Conservation (phyloP, 2,113 vertebrate genomes). For the Lipotes vexillifer region DNA sequence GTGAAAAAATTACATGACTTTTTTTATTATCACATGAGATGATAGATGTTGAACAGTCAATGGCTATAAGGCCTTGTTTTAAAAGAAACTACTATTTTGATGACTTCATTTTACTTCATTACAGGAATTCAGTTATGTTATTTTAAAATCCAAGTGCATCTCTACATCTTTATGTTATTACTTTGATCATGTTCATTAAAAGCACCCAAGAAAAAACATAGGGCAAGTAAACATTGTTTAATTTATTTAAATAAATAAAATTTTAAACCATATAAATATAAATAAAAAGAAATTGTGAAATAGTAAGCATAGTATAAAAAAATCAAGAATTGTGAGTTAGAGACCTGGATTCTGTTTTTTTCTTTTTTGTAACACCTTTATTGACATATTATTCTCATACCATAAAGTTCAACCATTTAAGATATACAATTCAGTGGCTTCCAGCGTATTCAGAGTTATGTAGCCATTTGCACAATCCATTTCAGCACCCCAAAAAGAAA, state of each 20-base stretch:
- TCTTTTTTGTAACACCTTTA: background rate
- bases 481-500: background rate
- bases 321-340: background rate
- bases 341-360: background rate
- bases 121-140: background rate
- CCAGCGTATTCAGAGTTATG: background rate
- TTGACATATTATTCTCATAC: background rate
- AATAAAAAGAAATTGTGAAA: background rate
- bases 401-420: background rate
- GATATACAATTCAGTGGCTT: background rate
- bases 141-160: background rate
- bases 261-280: background rate
- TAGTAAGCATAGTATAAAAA: constrained; percentile 20
- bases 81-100: background rate
- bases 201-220: background rate
- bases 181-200: constrained; percentile 7
- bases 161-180: background rate
- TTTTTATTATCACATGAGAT: background rate
- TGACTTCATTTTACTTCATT: background rate
- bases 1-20: background rate
- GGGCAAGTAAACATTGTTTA: background rate
- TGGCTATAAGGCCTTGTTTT: background rate
- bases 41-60: background rate
- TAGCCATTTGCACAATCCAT: background rate
- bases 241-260: background rate